Base-by-base conservation (phyloP, 2,797 vertebrate species). In the Microcaecilia unicolor region DNA sequence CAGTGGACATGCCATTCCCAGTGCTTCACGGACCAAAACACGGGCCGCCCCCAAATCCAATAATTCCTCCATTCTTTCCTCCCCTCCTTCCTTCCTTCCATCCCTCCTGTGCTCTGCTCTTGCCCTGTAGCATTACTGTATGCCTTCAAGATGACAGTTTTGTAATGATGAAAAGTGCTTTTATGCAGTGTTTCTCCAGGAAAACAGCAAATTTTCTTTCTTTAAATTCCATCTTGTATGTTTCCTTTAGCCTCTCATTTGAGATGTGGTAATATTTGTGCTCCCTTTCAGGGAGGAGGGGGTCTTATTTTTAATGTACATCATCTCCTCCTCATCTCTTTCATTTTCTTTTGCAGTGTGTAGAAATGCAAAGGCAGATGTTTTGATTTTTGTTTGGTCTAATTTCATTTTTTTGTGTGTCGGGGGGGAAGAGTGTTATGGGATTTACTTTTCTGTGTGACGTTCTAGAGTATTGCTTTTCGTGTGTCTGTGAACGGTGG, bases 241-340 rank as follows among this genome's bases (percentile, higher is more conserved):
- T 81, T 80, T 81, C 78, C 75, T 84, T 83, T 82, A 82, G 81
- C 80, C 67, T 81, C 74, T 76, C 75, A 72, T 80, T 78, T 72
- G 74, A 82, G 70, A 74, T 61, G 64, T 79, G 81, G 76, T 82
- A 82, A 84, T 74, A 80, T 67, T 76, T 48, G 68, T 70, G 67
- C 70, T 76, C 79, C 67, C 76, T 72, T 80, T 78, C 68, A 65
- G 72, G 74, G 76, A 71, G 23, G 50, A 58, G 68, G n/a, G n/a
- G 37, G 32, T 48, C 31, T 41, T n/a, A n/a, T n/a, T 37, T 39
- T 61, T 67, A 64, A 57, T 57, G 43, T 65, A 35, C 63, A 60
- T 62, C 63, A 60, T 62, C 69, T 64, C 57, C 69, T 64, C 57
- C 36, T 35, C 64, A 33, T 58, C 52, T 33, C 10, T 47, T 48